phyloP scores from a whole-genome alignment of 1,140 invertebrate genomes.

The Laupala kohalensis region DNA sequence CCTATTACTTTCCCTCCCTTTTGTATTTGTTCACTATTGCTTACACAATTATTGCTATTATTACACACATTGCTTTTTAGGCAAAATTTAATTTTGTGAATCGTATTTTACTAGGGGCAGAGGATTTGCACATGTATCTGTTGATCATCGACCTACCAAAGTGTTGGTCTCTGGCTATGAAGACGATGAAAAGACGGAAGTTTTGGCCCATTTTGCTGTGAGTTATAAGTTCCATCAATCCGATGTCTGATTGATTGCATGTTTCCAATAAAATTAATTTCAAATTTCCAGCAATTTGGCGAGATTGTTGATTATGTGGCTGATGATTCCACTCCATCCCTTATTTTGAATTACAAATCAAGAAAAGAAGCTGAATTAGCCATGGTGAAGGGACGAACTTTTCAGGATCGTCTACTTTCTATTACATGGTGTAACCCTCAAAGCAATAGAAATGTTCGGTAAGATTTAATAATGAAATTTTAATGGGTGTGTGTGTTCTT shows the following conservation, averaged over 20 bases:
- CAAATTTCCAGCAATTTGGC: constrained; percentile 49
- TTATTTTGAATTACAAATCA: constrained; percentile 55
- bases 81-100: background rate
- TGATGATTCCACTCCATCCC: constrained; percentile 48
- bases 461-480: background rate
- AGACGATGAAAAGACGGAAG: constrained; percentile 50
- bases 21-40: too few species aligned
- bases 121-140: constrained; percentile 38
- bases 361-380: constrained; percentile 61
- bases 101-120: background rate
- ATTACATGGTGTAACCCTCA: constrained; percentile 26
- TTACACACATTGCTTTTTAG: too few species aligned
- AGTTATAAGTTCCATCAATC: constrained; percentile 20
- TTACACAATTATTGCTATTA: too few species aligned
- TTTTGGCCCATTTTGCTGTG: constrained; percentile 59
- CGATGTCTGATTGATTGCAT: background rate
- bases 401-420: constrained; percentile 38
- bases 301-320: constrained; percentile 52
- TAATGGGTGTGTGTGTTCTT: too few species aligned
- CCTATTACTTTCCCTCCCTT: too few species aligned
- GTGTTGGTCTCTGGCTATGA: constrained; percentile 66
- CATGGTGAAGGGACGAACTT: constrained; percentile 45
- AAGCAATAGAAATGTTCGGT: constrained; percentile 1
- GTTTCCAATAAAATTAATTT: background rate
- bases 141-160: constrained; percentile 69